Base-by-base conservation (phyloP, 2,797 vertebrate genomes). In the Characodon lateralis region DNA sequence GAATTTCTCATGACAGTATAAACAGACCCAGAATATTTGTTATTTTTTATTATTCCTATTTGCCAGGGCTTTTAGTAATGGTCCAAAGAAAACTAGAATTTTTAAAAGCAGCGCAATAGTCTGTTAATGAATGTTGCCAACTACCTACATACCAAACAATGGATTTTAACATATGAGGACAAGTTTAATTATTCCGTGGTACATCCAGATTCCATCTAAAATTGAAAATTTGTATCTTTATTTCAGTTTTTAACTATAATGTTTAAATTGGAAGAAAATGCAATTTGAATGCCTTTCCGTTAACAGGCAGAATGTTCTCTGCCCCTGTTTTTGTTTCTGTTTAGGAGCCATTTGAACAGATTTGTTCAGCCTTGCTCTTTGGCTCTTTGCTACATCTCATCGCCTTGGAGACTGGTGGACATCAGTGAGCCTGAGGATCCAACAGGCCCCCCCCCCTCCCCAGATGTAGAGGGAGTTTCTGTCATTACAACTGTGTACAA, bases 381-480 rank as follows among this genome's bases (percentile, higher is more conserved):
- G 88, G 78, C 79, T 81, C 65, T 74, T 73, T n/a, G 18, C 71
- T 2, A 14, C 76, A 66, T 61, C 46, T 78, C 51, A 79, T 56
- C 84, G 76, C 87, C 85, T 81, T 81, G 69, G 28, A 35, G 73
- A 61, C 53, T 82, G 35, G 48, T 83, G 75, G 80, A 90, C 86
- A 81, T 87, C 89, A 66, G 89, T 84, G 83, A 76, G 88, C 85
- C 78, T 83, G 82, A 88, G 88, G 92, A 92, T 86, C 88, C 80
- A 85, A 78, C 43, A 55, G 48, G 73, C 76, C 84, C 75, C 73
- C 74, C 28, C 83, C 77, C 66, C 74, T 78, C 87, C 90, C 90
- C 93, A 94, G 93, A 94, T 95, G 93, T 95, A 94, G 93, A 92
- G 89, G 94, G 91, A 92, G 86, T 93, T 93, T 85, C 79, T 88